A percentile compares a stretch with the other conserved stretches of the same genome.
Evolutionary conservation across 2,113 vertebrate genomes (phyloP).

Genomic region (Lycaon pictus): DNA sequence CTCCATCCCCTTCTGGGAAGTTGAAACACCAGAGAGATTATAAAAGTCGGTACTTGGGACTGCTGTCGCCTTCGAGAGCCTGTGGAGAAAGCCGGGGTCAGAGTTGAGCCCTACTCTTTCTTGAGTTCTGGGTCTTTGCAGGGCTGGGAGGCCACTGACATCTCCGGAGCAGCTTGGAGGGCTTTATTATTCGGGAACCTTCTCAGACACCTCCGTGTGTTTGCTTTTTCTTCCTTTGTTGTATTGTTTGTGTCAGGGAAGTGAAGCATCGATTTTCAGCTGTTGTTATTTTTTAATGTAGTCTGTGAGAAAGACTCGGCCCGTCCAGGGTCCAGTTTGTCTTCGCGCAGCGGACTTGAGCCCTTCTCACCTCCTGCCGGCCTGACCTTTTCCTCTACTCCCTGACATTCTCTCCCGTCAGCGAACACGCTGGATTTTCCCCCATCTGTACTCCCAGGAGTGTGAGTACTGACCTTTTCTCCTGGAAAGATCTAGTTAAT

Average conservation of each 20-base stretch:
- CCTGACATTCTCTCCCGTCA: not conserved
- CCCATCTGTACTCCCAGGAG: not conserved
- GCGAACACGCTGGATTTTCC: not conserved
- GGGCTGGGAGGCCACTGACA: not conserved
- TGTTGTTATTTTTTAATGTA: constrained; percentile 49
- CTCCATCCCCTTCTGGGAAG: not conserved
- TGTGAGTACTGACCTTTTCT: constrained; percentile 53
- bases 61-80: not conserved
- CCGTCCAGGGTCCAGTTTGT: not conserved
- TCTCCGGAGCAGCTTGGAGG: constrained; percentile 3
- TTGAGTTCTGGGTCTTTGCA: not conserved
- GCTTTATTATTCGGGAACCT: constrained; percentile 59
- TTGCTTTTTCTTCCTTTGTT: constrained; percentile 50
- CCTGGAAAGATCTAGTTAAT: constrained; percentile 18
- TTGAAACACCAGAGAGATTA: not conserved
- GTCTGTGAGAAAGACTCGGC: not conserved
- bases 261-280: constrained; percentile 56
- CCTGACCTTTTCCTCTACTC: constrained; percentile 5
- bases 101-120: not conserved
- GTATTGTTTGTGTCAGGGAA: constrained; percentile 55
- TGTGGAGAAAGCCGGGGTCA: not conserved
- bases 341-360: fast-evolving
- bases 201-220: not conserved
- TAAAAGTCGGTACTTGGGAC: not conserved
- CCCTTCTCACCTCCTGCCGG: not conserved